Conservation (phyloP, 2,797 vertebrate genomes). For the Myotis pilosus region DNA sequence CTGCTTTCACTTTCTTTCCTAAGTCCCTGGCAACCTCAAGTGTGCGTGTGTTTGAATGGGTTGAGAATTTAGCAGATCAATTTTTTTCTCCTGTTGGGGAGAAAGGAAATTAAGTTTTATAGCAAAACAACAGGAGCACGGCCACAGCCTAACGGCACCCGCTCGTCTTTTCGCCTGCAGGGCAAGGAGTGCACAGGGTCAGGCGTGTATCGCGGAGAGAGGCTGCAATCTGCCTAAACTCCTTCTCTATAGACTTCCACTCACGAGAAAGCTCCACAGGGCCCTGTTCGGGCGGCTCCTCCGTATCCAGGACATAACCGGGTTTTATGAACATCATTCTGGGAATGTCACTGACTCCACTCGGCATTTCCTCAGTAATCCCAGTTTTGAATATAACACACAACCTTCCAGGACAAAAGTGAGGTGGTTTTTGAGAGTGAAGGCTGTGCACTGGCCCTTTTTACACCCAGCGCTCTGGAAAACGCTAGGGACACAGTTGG, state of each 20-base stretch:
- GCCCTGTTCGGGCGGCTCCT: not conserved
- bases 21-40: not conserved
- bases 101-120: not conserved
- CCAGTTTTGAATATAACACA: not conserved
- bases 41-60: not conserved
- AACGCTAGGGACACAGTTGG: not conserved
- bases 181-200: not conserved
- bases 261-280: not conserved
- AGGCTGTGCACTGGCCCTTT: not conserved
- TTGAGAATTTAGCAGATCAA: not conserved
- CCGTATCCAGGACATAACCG: not conserved
- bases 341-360: not conserved
- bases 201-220: not conserved
- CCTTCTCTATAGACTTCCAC: not conserved
- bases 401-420: not conserved
- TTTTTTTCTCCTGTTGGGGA: not conserved
- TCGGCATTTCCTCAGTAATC: not conserved
- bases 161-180: not conserved
- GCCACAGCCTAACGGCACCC: not conserved
- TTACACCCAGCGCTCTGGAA: not conserved
- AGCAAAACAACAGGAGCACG: not conserved
- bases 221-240: not conserved
- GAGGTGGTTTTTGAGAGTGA: not conserved
- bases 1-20: not conserved
- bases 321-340: not conserved